Evolutionary conservation across 1,140 invertebrate species (phyloP).

Genomic region (Ganaspis sp.): DNA sequence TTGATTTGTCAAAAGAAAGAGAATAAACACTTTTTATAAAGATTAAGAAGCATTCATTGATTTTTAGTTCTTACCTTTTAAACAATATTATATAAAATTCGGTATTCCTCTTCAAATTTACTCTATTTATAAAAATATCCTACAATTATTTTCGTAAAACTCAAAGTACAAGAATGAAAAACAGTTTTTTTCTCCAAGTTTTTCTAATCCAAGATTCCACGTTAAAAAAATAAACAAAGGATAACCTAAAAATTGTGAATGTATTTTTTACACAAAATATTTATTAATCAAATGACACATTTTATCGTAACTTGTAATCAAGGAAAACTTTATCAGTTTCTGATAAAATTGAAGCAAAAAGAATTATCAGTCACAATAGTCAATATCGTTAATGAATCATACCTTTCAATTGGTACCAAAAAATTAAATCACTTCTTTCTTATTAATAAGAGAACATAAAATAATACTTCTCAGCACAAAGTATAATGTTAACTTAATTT

Average conservation of each 20-base stretch:
- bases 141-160: neutral
- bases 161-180: neutral
- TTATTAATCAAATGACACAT: neutral
- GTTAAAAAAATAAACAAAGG: conserved; percentile 8
- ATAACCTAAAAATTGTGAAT: conserved; percentile 9
- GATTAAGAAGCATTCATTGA: neutral
- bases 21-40: too few species aligned
- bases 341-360: neutral
- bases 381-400: neutral
- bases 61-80: neutral
- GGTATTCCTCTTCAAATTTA: neutral
- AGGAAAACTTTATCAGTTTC: neutral
- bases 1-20: neutral
- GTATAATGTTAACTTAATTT: neutral
- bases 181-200: neutral
- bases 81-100: neutral
- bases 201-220: neutral
- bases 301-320: neutral
- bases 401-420: neutral
- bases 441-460: neutral
- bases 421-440: conserved; percentile 7
- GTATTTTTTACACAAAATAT: neutral
- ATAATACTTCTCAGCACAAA: neutral
- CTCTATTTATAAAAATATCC: neutral
- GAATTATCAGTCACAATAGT: neutral